phyloP scores from a whole-genome alignment of 2,113 vertebrate species.

The Bombycilla garrulus region DNA sequence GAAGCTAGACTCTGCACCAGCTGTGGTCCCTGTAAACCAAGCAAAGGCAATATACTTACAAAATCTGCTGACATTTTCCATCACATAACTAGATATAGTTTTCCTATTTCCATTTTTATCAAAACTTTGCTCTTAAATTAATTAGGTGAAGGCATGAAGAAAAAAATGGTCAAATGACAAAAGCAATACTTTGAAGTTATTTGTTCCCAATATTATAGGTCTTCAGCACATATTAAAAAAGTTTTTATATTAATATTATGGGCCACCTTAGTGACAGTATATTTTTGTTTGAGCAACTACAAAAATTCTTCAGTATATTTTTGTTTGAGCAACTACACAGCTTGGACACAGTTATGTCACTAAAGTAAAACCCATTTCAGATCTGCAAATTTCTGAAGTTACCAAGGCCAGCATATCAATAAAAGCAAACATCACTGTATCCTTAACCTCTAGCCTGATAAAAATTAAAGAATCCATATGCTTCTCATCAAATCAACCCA shows the following conservation, averaged over 20 bases:
- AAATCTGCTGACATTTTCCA: not conserved
- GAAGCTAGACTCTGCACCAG: slow-evolving; percentile 89
- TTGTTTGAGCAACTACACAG: not conserved
- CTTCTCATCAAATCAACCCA: not conserved
- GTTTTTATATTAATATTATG: not conserved
- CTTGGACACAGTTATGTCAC: not conserved
- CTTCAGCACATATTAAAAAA: not conserved
- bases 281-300: not conserved
- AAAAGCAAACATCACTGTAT: not conserved
- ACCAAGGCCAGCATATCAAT: not conserved
- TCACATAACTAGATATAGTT: not conserved
- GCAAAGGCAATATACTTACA: not conserved
- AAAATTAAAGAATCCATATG: not conserved
- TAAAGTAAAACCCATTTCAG: not conserved
- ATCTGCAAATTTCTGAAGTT: not conserved
- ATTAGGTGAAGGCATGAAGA: not conserved
- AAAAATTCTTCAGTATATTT: not conserved
- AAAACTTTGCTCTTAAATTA: not conserved
- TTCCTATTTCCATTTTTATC: not conserved
- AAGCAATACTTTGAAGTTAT: not conserved
- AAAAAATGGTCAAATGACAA: not conserved
- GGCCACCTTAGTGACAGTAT: not conserved
- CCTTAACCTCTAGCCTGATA: not conserved
- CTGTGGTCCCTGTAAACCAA: slow-evolving; percentile 83
- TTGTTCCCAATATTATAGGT: not conserved